Conservation (phyloP, 1,140 invertebrate genomes). For the Rhagoletis pomonella region DNA sequence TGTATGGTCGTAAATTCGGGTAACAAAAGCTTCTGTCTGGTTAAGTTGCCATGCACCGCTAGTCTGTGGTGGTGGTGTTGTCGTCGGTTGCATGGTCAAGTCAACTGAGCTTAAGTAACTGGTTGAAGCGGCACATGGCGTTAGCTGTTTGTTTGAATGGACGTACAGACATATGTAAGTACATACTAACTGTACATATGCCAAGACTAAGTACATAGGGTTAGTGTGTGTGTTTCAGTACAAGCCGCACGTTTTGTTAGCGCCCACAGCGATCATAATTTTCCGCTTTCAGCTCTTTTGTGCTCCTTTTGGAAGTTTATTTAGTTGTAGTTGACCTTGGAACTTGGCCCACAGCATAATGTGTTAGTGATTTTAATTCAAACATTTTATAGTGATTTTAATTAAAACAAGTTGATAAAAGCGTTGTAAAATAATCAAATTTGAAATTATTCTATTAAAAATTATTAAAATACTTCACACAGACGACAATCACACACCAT, state of each 20-base stretch:
- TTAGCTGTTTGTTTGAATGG: background rate
- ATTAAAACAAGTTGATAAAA: too few relatives aligned
- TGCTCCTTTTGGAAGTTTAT: background rate
- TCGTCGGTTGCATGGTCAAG: background rate
- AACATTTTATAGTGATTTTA: too few relatives aligned
- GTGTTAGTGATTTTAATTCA: background rate
- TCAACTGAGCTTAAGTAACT: constrained; percentile 40
- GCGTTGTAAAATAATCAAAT: too few relatives aligned
- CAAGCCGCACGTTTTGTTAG: background rate
- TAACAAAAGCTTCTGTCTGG: background rate
- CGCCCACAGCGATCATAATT: background rate
- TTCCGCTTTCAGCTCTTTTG: background rate
- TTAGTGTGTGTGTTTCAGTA: background rate
- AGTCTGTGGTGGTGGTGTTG: background rate
- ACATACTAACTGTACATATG: background rate
- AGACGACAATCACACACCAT: too few relatives aligned
- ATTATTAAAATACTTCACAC: too few relatives aligned
- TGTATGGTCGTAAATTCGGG: background rate
- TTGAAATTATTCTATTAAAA: too few relatives aligned
- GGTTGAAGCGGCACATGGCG: background rate
- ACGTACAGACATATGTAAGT: background rate
- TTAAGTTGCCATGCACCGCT: background rate
- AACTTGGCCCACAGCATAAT: background rate
- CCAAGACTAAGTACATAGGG: background rate
- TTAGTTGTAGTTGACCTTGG: constrained; percentile 29